Percentiles rank a stretch among this genome's conserved stretches.
Evolutionary conservation across 2,797 vertebrate species (phyloP).

Genomic region (Bovichtus diacanthus): DNA sequence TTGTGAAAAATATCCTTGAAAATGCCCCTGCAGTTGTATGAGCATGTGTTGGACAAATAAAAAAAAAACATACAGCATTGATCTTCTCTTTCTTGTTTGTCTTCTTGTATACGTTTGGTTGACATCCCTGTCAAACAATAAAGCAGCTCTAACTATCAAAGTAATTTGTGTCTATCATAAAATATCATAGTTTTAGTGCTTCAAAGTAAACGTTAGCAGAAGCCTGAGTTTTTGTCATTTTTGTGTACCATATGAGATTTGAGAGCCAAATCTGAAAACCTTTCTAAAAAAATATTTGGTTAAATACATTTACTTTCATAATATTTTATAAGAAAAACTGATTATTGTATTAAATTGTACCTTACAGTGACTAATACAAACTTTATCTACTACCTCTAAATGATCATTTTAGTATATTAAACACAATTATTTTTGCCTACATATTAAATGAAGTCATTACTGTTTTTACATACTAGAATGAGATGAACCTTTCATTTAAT

Average conservation of each 20-base stretch:
- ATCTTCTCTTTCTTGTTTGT: conserved; percentile 1
- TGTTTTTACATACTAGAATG: not conserved
- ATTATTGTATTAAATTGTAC: not conserved
- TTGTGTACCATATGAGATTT: not conserved
- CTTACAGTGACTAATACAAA: not conserved
- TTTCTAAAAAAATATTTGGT: not conserved
- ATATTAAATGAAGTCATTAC: not conserved
- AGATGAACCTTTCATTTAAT: not conserved
- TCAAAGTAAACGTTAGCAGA: not conserved
- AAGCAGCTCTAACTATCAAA: not conserved
- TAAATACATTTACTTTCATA: not conserved
- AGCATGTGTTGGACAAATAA: conserved; percentile 43
- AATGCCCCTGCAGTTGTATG: conserved; percentile 17
- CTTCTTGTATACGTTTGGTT: not conserved
- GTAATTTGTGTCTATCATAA: not conserved
- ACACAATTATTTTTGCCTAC: not conserved
- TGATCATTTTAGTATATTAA: not conserved
- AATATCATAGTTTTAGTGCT: not conserved
- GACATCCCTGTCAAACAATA: not conserved
- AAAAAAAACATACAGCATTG: conserved; percentile 21
- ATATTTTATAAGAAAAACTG: not conserved
- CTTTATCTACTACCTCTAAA: not conserved
- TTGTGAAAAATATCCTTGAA: conserved; percentile 8
- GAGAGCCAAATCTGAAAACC: not conserved
- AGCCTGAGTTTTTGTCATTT: not conserved